These are phyloP conservation scores for Nyctibius grandis DNA, from an alignment of 2,797 vertebrate genomes.

Conservation along the genomic window DNA sequence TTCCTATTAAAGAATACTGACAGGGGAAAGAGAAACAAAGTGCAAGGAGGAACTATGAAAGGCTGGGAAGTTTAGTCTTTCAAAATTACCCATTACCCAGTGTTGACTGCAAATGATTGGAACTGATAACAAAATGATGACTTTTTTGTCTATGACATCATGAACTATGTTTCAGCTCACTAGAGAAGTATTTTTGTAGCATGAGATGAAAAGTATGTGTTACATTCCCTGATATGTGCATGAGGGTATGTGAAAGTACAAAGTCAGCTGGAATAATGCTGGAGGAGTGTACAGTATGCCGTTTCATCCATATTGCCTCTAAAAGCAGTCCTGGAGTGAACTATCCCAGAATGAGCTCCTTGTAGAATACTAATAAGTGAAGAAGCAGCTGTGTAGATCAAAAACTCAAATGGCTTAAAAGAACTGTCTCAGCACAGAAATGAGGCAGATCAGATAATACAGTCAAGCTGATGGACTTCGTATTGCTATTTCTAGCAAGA, in stretches of 20 bases:
- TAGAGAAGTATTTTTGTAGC: neutral
- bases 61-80: neutral
- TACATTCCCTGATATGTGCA: neutral
- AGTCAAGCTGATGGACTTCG: neutral
- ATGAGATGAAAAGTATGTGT: neutral
- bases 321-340: neutral
- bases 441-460: neutral
- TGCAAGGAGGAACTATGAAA: neutral
- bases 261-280: neutral
- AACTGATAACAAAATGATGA: neutral
- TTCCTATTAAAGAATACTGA: neutral
- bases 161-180: neutral
- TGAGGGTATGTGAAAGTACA: neutral
- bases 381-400: neutral
- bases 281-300: neutral
- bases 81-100: neutral
- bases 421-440: neutral
- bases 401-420: neutral
- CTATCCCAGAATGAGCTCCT: neutral
- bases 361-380: neutral
- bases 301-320: neutral
- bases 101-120: neutral
- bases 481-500: neutral
- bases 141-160: neutral
- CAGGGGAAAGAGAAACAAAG: neutral